Evolutionary conservation across 2,797 vertebrate genomes (phyloP), one percentile per base, ranked within the genome.

Genomic region (Hippoglossus hippoglossus): DNA sequence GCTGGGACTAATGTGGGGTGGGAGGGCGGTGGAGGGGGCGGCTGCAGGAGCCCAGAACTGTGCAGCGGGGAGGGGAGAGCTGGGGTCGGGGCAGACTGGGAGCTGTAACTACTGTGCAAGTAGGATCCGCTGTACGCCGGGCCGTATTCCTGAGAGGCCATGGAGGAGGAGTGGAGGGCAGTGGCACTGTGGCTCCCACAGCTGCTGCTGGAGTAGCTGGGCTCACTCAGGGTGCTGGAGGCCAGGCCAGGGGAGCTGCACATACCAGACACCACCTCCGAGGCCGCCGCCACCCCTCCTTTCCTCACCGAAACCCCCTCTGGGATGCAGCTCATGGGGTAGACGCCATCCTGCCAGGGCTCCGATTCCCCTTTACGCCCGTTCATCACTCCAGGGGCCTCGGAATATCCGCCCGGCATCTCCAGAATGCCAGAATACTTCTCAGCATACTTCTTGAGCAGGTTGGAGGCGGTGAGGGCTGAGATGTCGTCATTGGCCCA

Each of bases 401-500:
- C 90, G 2, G 95, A 79, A 50, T 97, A 94, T 19, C 97, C 95
- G 0, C 93, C 92, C 0, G 97, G 97, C 90, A 97, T 96, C 91
- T 99, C 98, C 81, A 99, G 92, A 79, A 99, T 97, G 63, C 97
- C 96, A 0, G 98, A 99, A 81, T 99, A 99, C 83, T 98, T 99
- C 88, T 99, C 98, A 0, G 98, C 98, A 59, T 99, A 99, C 89
- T 98, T 98, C 87, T 99, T 99, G 18, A 99, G 94, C 50, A 99
- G 94, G 92, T 99, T 99, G 76, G 98, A 99, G 81, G 98, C 98
- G 0, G 98, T 99, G 75, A 99, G 94, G 71, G 98, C 98, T 0
- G 98, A 99, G 91, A 99, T 99, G 93, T 99, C 98, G 0, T 99
- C 97, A 0, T 99, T 99, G 28, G 97, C 97, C 98, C 98, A 99